phyloP scores from a whole-genome alignment of 2,888 invertebrate species.

The Lasius platythorax region DNA sequence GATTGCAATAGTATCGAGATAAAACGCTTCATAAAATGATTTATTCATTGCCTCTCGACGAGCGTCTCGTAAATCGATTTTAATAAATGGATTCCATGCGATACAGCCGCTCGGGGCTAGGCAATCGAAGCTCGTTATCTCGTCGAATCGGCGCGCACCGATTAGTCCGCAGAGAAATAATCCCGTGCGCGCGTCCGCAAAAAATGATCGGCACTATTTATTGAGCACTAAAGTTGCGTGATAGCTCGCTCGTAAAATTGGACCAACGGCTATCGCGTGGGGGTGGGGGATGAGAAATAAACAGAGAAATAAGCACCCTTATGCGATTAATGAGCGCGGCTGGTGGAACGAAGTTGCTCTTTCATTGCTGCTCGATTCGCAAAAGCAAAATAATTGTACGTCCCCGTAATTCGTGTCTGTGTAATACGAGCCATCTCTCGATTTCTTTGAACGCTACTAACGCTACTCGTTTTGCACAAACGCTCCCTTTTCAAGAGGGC shows the following conservation, averaged over 20 bases:
- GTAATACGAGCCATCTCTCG: constrained; percentile 23
- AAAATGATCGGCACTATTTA: constrained; percentile 39
- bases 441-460: constrained; percentile 52
- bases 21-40: constrained; percentile 2
- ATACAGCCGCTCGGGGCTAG: neutral
- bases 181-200: neutral
- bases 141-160: neutral
- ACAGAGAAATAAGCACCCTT: neutral
- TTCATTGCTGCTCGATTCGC: constrained; percentile 25
- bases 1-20: neutral
- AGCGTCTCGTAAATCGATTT: neutral
- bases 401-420: constrained; percentile 4
- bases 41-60: neutral
- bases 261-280: neutral
- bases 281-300: neutral
- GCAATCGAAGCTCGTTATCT: constrained; percentile 17
- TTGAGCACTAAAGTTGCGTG: constrained; percentile 29
- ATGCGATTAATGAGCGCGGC: constrained; percentile 21
- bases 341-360: neutral
- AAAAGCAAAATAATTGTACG: constrained; percentile 32
- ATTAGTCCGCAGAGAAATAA: constrained; percentile 18
- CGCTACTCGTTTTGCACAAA: constrained; percentile 33
- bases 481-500: constrained; percentile 33
- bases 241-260: constrained; percentile 27
- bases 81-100: neutral